Conservation (phyloP, 2,888 invertebrate genomes). For the Polyommatus icarus region DNA sequence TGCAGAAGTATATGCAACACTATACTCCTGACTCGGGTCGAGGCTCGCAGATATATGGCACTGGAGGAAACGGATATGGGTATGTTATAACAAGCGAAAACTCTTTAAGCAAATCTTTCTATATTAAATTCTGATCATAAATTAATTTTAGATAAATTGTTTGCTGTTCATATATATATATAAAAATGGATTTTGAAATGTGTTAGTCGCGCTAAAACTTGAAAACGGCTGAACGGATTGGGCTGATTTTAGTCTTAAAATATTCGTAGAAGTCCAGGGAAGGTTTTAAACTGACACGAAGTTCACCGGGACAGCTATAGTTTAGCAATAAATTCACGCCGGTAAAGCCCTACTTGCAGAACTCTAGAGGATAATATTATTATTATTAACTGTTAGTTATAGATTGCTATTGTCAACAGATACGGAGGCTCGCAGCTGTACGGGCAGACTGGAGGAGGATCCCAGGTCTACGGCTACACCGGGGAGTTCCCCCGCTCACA, state of each 20-base stretch:
- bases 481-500: constrained; percentile 77
- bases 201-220: too few species aligned
- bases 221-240: too few species aligned
- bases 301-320: too few species aligned
- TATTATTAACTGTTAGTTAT: background rate
- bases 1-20: constrained; percentile 77
- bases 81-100: constrained; percentile 48
- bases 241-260: too few species aligned
- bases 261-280: too few species aligned
- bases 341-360: background rate
- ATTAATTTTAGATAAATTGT: background rate
- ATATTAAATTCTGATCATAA: background rate
- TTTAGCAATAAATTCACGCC: background rate
- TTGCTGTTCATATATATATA: background rate
- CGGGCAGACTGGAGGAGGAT: constrained; percentile 83
- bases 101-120: background rate
- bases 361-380: too few species aligned
- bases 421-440: constrained; percentile 83
- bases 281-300: too few species aligned
- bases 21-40: constrained; percentile 77
- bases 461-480: constrained; percentile 78
- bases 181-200: too few species aligned
- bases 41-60: constrained; percentile 73
- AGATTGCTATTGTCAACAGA: constrained; percentile 48
- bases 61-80: constrained; percentile 70